Conservation (phyloP, 2,888 invertebrate genomes). For the Cylindroiulus punctatus region DNA sequence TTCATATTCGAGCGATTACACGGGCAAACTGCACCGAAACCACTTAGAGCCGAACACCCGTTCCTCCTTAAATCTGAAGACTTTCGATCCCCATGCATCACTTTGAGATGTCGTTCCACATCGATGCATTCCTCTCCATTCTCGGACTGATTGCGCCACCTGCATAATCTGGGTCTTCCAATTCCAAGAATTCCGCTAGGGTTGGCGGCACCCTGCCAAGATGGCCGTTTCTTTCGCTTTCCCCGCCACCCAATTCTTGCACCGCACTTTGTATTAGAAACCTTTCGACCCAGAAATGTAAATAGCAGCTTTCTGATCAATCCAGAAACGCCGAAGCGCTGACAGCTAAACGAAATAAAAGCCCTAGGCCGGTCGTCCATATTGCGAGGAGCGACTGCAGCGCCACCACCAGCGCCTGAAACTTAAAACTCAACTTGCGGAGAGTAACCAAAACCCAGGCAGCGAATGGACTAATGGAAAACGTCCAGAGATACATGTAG, state of each 20-base stretch:
- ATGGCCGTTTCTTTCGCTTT: slow-evolving; percentile 10
- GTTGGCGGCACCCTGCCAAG: not conserved
- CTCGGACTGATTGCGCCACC: not conserved
- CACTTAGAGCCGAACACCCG: not conserved
- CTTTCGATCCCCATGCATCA: not conserved
- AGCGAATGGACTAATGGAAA: too few species aligned
- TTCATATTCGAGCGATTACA: too few species aligned
- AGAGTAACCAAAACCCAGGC: too few species aligned
- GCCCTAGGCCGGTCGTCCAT: not conserved
- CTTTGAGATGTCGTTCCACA: not conserved
- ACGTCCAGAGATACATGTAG: too few species aligned
- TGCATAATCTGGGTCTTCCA: not conserved
- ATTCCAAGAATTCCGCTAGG: not conserved
- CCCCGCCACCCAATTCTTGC: not conserved
- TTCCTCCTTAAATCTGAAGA: not conserved
- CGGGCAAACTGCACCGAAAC: too few species aligned
- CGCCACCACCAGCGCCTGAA: not conserved
- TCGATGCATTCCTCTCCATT: not conserved
- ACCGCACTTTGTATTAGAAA: not conserved
- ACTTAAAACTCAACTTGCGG: too few species aligned
- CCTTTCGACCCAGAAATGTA: slow-evolving; percentile 34
- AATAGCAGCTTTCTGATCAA: slow-evolving; percentile 17
- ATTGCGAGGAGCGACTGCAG: not conserved
- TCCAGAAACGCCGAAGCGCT: slow-evolving; percentile 1
- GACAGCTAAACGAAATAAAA: not conserved